Percentiles rank a stretch among this genome's conserved stretches.
Conservation (phyloP, 2,888 invertebrate species). For the Macrophya alboannulata region DNA sequence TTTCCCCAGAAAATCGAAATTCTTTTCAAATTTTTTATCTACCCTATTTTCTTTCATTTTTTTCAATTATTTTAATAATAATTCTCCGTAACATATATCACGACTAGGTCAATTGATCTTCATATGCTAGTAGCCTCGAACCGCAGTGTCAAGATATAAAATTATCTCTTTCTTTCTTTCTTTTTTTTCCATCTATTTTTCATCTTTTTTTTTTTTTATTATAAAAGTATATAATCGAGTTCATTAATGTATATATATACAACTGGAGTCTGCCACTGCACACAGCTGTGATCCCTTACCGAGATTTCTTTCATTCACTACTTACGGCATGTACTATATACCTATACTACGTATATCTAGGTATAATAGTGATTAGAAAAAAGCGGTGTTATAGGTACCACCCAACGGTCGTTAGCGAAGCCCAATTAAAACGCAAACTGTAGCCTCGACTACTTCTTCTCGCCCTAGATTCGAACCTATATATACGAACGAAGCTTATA, state of each 20-base stretch:
- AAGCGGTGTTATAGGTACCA: background rate
- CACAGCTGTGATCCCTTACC: background rate
- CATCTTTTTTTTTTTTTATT: background rate
- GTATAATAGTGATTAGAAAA: background rate
- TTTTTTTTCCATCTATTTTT: background rate
- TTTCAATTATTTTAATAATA: no score
- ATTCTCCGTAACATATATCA: no score
- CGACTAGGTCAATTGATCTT: no score
- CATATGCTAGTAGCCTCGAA: background rate
- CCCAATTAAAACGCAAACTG: slow-evolving; percentile 32
- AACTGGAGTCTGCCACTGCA: no score
- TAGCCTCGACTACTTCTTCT: background rate
- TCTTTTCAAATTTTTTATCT: no score
- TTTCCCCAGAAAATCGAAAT: no score
- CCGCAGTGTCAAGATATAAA: background rate
- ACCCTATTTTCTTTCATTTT: no score
- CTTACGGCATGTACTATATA: background rate
- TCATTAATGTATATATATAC: slow-evolving; percentile 23
- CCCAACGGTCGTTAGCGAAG: slow-evolving; percentile 33
- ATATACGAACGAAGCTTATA: background rate
- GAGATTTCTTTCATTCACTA: slow-evolving; percentile 22
- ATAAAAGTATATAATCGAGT: background rate
- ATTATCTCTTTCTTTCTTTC: background rate
- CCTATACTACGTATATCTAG: background rate
- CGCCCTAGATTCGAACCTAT: slow-evolving; percentile 9